Conservation (phyloP, 1,140 invertebrate genomes). For the Scaptodrosophila lebanonensis region DNA sequence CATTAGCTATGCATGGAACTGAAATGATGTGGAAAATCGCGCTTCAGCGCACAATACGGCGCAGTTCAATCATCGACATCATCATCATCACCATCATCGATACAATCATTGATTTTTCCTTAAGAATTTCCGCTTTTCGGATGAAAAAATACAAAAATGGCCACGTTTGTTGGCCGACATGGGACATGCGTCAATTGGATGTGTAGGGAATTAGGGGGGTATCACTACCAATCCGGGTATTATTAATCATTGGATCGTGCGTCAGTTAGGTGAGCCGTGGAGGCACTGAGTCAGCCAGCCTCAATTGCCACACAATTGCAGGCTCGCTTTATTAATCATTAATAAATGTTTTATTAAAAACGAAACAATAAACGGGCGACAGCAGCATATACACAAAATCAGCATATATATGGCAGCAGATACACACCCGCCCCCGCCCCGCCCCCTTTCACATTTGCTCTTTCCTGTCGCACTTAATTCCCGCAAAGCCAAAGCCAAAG, state of each 20-base stretch:
- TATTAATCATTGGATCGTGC: conserved; percentile 18
- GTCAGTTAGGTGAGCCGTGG: no score
- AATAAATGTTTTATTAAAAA: conserved; percentile 56
- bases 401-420: conserved; percentile 66
- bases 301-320: conserved; percentile 13
- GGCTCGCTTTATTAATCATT: conserved; percentile 49
- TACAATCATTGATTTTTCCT: conserved; percentile 33
- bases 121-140: no score
- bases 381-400: conserved; percentile 60
- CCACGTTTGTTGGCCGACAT: no score
- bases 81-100: no score
- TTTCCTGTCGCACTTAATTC: no score
- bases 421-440: conserved; percentile 34
- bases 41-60: no score
- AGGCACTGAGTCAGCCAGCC: conserved; percentile 23
- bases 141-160: no score
- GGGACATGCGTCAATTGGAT: no score
- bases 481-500: not conserved
- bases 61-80: no score
- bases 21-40: conserved; percentile 41
- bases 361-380: no score
- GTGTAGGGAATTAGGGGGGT: no score
- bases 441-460: not conserved
- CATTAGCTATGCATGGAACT: conserved; percentile 56
- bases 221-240: no score